These are phyloP conservation scores for Tachina grossa DNA, from an alignment of 2,888 invertebrate genomes.

Conservation along the genomic window DNA sequence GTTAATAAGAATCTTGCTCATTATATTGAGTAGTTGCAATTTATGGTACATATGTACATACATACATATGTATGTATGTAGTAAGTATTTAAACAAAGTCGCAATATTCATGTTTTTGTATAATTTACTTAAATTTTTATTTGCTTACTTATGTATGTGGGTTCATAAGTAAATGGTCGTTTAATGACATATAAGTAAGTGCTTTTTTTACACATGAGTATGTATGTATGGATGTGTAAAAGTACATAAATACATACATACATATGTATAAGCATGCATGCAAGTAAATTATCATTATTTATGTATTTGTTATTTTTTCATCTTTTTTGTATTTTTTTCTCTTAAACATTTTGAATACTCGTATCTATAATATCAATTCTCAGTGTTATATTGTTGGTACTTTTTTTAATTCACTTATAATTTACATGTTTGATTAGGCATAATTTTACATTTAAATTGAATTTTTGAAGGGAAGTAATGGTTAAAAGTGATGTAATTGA, in stretches of 20 bases:
- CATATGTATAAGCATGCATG: background rate
- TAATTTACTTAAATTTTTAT: background rate
- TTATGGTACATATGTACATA: background rate
- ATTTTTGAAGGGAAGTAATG: constrained; percentile 18
- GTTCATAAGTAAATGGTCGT: constrained; percentile 26
- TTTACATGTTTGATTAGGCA: constrained; percentile 20
- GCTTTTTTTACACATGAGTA: constrained; percentile 18
- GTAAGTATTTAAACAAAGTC: constrained; percentile 29
- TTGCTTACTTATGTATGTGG: constrained; percentile 9
- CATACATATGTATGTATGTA: background rate
- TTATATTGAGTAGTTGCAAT: constrained; percentile 15
- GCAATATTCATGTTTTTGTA: background rate
- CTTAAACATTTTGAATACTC: background rate
- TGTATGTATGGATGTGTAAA: background rate
- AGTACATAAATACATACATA: background rate
- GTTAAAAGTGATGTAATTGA: constrained; percentile 58
- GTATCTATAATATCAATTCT: constrained; percentile 59
- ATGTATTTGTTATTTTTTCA: constrained; percentile 7
- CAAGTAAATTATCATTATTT: background rate
- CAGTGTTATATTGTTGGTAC: constrained; percentile 54
- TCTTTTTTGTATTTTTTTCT: constrained; percentile 6
- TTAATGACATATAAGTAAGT: constrained; percentile 17
- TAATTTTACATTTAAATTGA: constrained; percentile 22
- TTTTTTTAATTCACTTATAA: constrained; percentile 9
- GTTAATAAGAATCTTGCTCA: constrained; percentile 47